Percentiles rank a stretch among this genome's conserved stretches.
Conservation (phyloP, 2,888 invertebrate genomes). For the Seira musarum region DNA sequence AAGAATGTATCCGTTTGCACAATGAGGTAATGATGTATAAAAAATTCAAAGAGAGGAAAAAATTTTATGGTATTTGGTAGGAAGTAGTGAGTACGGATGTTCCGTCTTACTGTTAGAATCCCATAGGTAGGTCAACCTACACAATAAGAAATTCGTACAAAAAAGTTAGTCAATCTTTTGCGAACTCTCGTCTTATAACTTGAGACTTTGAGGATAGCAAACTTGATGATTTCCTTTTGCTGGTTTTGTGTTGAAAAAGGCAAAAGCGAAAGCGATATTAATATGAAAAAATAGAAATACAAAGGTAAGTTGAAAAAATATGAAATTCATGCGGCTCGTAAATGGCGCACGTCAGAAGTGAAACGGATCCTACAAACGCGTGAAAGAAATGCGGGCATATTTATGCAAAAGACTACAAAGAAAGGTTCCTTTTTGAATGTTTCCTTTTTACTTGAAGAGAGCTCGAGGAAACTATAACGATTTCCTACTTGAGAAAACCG, state of each 20-base stretch:
- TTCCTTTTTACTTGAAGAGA: neutral
- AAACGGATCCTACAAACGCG: neutral
- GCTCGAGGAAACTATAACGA: neutral
- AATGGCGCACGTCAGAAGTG: neutral
- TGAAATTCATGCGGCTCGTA: too few species aligned
- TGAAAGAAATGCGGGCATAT: neutral
- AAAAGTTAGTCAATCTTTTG: too few species aligned
- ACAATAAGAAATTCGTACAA: neutral
- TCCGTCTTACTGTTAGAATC: too few species aligned
- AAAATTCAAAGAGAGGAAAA: neutral
- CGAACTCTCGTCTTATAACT: too few species aligned
- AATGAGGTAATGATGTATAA: neutral
- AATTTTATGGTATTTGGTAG: neutral
- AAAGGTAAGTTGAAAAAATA: too few species aligned
- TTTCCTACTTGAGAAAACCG: conserved; percentile 4
- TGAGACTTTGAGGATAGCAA: neutral
- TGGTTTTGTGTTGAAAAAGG: neutral
- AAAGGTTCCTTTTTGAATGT: neutral
- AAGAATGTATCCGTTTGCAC: neutral
- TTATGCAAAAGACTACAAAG: neutral
- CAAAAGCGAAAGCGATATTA: too few species aligned
- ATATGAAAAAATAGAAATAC: conserved; percentile 4
- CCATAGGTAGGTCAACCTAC: neutral
- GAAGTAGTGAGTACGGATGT: too few species aligned
- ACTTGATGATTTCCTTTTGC: neutral